These are phyloP conservation scores for Sesamia inferens DNA, from an alignment of 2,888 invertebrate genomes.

Conservation along the genomic window DNA sequence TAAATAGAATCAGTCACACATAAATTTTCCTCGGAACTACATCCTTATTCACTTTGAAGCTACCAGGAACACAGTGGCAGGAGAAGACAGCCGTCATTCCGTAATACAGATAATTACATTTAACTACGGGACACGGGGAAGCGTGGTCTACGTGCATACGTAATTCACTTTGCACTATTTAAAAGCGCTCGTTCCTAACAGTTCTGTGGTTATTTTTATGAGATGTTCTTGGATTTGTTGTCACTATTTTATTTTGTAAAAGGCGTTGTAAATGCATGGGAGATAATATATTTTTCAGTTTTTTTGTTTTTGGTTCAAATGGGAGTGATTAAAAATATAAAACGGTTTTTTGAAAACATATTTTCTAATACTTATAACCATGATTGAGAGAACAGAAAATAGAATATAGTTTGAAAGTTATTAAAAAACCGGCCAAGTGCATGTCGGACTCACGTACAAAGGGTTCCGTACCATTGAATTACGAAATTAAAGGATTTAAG, in stretches of 20 bases:
- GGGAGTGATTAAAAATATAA: neutral
- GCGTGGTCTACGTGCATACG: slow-evolving; percentile 70
- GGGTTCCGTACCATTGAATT: too few relatives aligned
- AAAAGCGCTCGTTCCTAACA: slow-evolving; percentile 68
- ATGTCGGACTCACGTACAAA: too few relatives aligned
- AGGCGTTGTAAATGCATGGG: neutral
- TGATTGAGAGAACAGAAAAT: neutral
- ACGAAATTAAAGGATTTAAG: too few relatives aligned
- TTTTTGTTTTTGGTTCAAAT: neutral
- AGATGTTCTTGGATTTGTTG: slow-evolving; percentile 13
- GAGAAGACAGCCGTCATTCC: slow-evolving; percentile 74
- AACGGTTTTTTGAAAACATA: neutral
- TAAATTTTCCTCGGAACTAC: slow-evolving; percentile 45
- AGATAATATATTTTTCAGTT: neutral
- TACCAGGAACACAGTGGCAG: slow-evolving; percentile 46
- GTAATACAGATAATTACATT: slow-evolving; percentile 81
- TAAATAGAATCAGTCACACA: neutral
- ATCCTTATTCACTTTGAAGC: slow-evolving; percentile 52
- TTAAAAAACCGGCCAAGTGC: too few relatives aligned
- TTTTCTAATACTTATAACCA: neutral
- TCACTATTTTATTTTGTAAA: slow-evolving; percentile 1
- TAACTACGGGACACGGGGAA: slow-evolving; percentile 71
- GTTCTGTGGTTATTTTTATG: slow-evolving; percentile 48
- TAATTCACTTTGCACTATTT: slow-evolving; percentile 80
- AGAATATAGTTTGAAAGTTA: neutral